Evolutionary conservation across 2,888 invertebrate species (phyloP), one percentile per base, ranked within the genome.

Genomic region (Subacronicta megacephala): DNA sequence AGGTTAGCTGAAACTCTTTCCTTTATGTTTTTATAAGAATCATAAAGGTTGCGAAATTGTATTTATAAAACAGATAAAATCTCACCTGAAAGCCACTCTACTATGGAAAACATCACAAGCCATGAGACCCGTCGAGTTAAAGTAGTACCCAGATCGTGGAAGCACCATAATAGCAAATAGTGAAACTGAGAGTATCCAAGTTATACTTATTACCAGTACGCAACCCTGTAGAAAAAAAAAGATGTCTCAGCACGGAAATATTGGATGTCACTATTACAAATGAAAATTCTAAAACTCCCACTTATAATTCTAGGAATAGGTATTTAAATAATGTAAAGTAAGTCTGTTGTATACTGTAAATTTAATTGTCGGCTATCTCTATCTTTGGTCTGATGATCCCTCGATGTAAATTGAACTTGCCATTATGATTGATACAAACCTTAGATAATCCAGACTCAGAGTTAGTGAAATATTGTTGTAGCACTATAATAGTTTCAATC

Each of bases 81-180:
- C 10, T 23, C 70, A 95, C 95, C 95, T 95, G 87, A 95, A 95
- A 55, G 96, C 96, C 53, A 96, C 95, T 82, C 97, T 96, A 77
- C 97, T 96, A 87, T 97, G 98, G 87, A 98, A 98, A 26, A 98
- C 98, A 84, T 98, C 98, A 88, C 98, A 98, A 49, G 97, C 97
- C 93, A 97, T 96, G 78, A 98, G 95, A 18, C 98, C 98, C 12
- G 97, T 97, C 40, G 96, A 95, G 90, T 98, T 98, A 95, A 97
- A 98, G 90, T 97, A 98, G 93, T 97, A 98, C 60, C 97, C 98
- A 77, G 97, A 97, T 79, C 96, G 95, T 7, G 98, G 98, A 58
- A 98, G 95, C 70, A 98, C 98, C 87, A 98, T 95, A 68, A 96
- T 95, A 23, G 97, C 97, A 87, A 98, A 98, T 77, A 98, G 95